Evolutionary conservation across 2,888 invertebrate species (phyloP).

Genomic region (Agrotis ipsilon): DNA sequence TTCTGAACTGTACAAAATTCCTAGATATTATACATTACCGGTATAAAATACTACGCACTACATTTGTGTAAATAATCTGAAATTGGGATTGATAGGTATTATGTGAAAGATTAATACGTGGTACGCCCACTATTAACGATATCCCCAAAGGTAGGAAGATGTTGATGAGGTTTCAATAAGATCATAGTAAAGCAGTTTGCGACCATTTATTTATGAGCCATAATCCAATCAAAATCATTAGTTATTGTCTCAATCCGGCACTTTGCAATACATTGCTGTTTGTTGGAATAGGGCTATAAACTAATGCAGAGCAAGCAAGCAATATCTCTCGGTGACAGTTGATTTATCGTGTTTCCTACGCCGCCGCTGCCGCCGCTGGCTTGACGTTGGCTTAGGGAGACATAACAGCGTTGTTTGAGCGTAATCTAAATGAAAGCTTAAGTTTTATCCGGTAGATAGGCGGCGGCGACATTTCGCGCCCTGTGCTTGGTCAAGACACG

Average conservation of each 20-base stretch:
- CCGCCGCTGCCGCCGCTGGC: conserved; percentile 25
- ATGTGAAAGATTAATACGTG: too few relatives aligned
- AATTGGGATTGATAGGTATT: too few relatives aligned
- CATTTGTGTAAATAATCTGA: too few relatives aligned
- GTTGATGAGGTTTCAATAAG: too few relatives aligned
- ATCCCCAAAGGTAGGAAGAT: too few relatives aligned
- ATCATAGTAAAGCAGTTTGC: not conserved
- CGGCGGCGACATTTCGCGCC: too few relatives aligned
- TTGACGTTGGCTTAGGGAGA: conserved; percentile 38
- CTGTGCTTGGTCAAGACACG: too few relatives aligned
- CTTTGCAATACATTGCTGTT: conserved; percentile 35
- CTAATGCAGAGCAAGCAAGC: conserved; percentile 60
- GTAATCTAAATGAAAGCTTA: conserved; percentile 14
- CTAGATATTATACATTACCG: too few relatives aligned
- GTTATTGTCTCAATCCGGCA: conserved; percentile 19
- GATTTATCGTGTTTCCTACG: conserved; percentile 71
- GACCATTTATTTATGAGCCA: not conserved
- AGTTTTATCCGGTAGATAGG: not conserved
- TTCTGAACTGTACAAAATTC: too few relatives aligned
- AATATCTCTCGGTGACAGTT: conserved; percentile 71
- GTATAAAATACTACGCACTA: too few relatives aligned
- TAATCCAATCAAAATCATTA: conserved; percentile 24
- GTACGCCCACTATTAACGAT: too few relatives aligned
- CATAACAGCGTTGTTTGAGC: not conserved
- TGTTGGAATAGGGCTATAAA: conserved; percentile 29